Conservation (phyloP, 2,113 vertebrate genomes). For the Kryptolebias marmoratus region DNA sequence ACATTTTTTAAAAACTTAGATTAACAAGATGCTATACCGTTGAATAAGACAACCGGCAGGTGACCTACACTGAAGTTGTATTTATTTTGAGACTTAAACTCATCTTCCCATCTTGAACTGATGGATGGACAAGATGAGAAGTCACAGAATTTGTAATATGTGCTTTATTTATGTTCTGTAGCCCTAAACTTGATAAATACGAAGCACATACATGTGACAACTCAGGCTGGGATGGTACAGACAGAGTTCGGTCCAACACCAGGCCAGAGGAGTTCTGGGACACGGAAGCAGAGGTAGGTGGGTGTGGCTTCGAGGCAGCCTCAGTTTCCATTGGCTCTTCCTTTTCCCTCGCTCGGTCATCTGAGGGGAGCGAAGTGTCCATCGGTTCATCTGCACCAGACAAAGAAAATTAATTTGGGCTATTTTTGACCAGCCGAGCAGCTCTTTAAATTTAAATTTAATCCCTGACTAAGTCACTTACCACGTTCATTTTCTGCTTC, state of each 20-base stretch:
- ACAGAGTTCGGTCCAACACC: slow-evolving; percentile 76
- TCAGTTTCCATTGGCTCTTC: slow-evolving; percentile 71
- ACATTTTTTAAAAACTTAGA: too few relatives aligned
- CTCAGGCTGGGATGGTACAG: slow-evolving; percentile 89
- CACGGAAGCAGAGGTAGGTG: slow-evolving; percentile 84
- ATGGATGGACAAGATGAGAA: neutral
- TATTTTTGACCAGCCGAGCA: neutral
- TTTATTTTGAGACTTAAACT: too few relatives aligned
- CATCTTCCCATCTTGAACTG: too few relatives aligned
- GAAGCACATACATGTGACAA: slow-evolving; percentile 90
- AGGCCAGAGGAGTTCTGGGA: slow-evolving; percentile 84
- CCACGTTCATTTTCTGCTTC: slow-evolving; percentile 79
- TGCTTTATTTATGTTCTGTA: too few relatives aligned
- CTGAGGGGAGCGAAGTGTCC: slow-evolving; percentile 78
- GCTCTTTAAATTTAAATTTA: neutral
- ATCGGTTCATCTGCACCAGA: slow-evolving; percentile 78
- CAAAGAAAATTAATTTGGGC: neutral
- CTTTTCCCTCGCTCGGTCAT: slow-evolving; percentile 56
- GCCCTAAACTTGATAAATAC: neutral
- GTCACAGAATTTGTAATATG: neutral
- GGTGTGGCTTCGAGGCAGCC: slow-evolving; percentile 54
- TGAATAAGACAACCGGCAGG: too few relatives aligned
- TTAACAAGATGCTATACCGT: too few relatives aligned
- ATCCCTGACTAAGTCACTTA: slow-evolving; percentile 35
- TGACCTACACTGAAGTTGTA: too few relatives aligned